Evolutionary conservation across 1,140 invertebrate species (phyloP).

Genomic region (Pseudobourletiella spinata): DNA sequence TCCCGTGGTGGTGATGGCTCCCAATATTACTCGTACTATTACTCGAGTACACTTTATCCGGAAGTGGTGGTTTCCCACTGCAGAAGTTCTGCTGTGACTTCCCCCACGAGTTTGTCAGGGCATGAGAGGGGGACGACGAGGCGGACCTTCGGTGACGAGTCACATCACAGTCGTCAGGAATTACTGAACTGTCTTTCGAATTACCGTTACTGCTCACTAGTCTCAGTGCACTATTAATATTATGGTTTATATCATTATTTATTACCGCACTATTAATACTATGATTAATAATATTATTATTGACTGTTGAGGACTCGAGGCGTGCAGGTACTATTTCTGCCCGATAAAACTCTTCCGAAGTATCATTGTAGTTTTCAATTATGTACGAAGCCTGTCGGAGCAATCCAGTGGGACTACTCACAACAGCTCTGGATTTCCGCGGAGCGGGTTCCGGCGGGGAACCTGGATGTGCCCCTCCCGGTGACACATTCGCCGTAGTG

Average conservation of each 20-base stretch:
- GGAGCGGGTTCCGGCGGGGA: slow-evolving; percentile 1
- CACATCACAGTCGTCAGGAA: background rate
- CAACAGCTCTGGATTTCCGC: background rate
- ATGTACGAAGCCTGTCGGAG: slow-evolving; percentile 3
- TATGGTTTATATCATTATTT: background rate
- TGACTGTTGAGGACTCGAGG: slow-evolving; percentile 8
- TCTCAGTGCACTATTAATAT: background rate
- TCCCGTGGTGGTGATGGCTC: background rate
- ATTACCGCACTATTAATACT: background rate
- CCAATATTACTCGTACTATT: background rate
- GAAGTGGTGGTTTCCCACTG: background rate
- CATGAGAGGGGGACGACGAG: background rate
- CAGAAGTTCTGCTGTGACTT: background rate
- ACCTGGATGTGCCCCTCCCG: background rate
- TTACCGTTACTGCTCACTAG: background rate
- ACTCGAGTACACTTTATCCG: background rate
- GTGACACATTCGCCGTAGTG: background rate
- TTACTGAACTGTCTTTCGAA: background rate
- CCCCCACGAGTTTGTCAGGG: background rate
- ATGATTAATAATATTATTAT: slow-evolving; percentile 3
- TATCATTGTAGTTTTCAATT: slow-evolving; percentile 5
- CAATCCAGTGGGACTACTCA: background rate
- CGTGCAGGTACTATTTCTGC: slow-evolving; percentile 3
- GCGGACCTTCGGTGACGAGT: no score
- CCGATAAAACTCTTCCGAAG: background rate